A percentile compares a stretch with the other conserved stretches of the same genome.
Evolutionary conservation across 2,888 invertebrate species (phyloP).

Genomic region (Listrodromus nycthemerus): DNA sequence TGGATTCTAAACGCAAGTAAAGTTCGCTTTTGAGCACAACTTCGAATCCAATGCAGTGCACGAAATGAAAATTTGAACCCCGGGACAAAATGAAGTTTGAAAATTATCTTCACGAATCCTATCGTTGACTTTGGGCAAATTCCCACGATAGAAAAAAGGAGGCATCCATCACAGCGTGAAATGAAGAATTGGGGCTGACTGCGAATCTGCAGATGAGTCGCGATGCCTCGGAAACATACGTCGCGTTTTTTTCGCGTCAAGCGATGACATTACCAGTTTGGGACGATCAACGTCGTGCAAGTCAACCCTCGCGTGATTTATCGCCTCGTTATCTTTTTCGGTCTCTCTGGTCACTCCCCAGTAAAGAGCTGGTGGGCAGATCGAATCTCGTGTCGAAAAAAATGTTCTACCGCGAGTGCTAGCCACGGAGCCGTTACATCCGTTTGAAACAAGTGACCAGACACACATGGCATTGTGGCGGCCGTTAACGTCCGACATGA

Average conservation of each 20-base stretch:
- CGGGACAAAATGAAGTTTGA: too few relatives aligned
- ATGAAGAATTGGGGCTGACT: too few relatives aligned
- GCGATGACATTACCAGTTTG: not conserved
- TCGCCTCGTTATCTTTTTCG: not conserved
- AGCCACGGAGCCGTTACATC: slow-evolving; percentile 35
- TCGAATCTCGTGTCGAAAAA: slow-evolving; percentile 41
- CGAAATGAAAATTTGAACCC: too few relatives aligned
- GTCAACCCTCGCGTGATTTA: slow-evolving; percentile 19
- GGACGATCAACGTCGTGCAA: not conserved
- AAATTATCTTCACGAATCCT: too few relatives aligned
- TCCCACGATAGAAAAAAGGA: too few relatives aligned
- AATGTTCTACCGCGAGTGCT: not conserved
- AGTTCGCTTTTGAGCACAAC: too few relatives aligned
- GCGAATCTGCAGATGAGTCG: not conserved
- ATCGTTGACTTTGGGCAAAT: too few relatives aligned
- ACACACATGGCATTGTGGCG: slow-evolving; percentile 16
- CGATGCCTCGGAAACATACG: not conserved
- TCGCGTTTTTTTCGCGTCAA: slow-evolving; percentile 8
- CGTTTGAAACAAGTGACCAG: slow-evolving; percentile 38
- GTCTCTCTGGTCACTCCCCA: slow-evolving; percentile 1
- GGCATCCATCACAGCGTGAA: too few relatives aligned
- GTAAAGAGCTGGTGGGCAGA: slow-evolving; percentile 54
- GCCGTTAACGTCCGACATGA: slow-evolving; percentile 42
- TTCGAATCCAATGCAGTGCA: too few relatives aligned
- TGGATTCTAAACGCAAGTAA: too few relatives aligned